Evolutionary conservation across 1,140 invertebrate species (phyloP), one percentile per base, ranked within the genome.

Genomic region (Drosophila biarmipes): DNA sequence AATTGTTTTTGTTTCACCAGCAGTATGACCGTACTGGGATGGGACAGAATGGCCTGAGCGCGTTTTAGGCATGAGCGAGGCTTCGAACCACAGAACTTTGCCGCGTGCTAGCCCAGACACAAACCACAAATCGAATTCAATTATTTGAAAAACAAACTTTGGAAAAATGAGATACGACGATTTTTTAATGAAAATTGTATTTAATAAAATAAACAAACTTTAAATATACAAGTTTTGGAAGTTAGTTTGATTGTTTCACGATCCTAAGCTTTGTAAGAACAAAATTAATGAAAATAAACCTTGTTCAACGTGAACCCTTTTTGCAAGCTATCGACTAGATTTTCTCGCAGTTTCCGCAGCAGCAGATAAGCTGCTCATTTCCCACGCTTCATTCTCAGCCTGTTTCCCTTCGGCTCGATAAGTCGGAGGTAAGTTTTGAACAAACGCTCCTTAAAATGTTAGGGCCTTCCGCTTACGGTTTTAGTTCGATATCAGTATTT

Each of bases 401-500:
- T 14, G 0, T 49, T 49, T 49, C 27, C 2, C 7, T 49, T 49
- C 27, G 10, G 1, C 10, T 10, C 11, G 27, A 31, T 29, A 49
- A 49, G 46, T 15, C n/a, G n/a, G 8, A 49, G 27, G 24, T 49
- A 49, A 11, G 0, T 29, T 31, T 49, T n/a, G 17, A 49, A 24
- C 6, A 49, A 49, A 49, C 46, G 31, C 46, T 46, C 1, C 15
- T 46, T 46, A 10, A 46, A 27, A 27, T 46, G 14, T 8, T 46
- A 46, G 14, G 15, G 24, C 24, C 8, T 7, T 10, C 29, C 12
- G 14, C 12, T n/a, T 29, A n/a, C 21, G 15, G n/a, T 48, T 48
- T 49, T 49, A 49, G 17, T 49, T 31, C 8, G 46, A 49, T 49
- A 49, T 17, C 46, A 49, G 14, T 17, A n/a, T 31, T 49, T 31